These are phyloP conservation scores for Philonicus albiceps DNA, from an alignment of 2,888 invertebrate genomes.

Conservation along the genomic window DNA sequence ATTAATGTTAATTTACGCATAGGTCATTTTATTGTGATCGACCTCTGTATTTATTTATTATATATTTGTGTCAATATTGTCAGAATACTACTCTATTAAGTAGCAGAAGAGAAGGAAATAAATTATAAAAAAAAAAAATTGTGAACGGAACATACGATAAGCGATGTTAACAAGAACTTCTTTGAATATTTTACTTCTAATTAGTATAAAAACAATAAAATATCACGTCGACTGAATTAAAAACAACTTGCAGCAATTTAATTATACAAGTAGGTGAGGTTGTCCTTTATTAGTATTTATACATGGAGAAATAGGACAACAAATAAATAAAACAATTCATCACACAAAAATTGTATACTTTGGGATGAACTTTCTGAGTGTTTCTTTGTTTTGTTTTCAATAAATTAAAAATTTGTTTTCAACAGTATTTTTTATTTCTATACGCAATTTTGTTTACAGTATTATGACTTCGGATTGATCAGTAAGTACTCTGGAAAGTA, in stretches of 20 bases:
- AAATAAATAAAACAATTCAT: slow-evolving; percentile 32
- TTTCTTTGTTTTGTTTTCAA: not conserved
- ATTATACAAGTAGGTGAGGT: not conserved
- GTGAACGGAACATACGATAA: not conserved
- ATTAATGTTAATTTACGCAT: not conserved
- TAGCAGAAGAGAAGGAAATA: not conserved
- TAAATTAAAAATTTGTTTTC: not conserved
- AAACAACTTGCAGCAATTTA: not conserved
- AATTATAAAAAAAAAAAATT: not conserved
- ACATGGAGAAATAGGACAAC: not conserved
- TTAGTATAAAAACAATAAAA: slow-evolving; percentile 4
- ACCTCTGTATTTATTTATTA: slow-evolving; percentile 33
- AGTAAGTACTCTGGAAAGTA: not conserved
- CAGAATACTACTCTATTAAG: not conserved
- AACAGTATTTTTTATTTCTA: not conserved
- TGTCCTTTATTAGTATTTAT: slow-evolving; percentile 9
- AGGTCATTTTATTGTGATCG: slow-evolving; percentile 26
- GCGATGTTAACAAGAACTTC: slow-evolving; percentile 14
- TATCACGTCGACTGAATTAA: slow-evolving; percentile 22
- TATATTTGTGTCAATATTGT: slow-evolving; percentile 23
- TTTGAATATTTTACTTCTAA: slow-evolving; percentile 22
- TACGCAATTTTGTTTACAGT: not conserved
- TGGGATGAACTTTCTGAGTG: not conserved
- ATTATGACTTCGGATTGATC: not conserved
- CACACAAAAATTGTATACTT: slow-evolving; percentile 10